Conservation (phyloP, 2,888 invertebrate species). For the Nezara viridula region DNA sequence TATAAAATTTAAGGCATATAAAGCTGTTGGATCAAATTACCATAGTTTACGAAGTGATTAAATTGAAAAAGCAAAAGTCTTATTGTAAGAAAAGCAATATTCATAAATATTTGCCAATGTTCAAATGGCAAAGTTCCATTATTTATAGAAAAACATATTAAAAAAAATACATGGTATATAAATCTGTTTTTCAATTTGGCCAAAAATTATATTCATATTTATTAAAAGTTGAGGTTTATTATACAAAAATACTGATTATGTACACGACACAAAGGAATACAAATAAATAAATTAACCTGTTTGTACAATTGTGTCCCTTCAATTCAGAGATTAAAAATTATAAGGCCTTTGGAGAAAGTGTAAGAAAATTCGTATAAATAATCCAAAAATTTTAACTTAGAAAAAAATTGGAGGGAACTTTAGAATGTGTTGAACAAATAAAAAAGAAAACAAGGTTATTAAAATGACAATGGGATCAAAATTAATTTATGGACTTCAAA, state of each 20-base stretch:
- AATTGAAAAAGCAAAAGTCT: constrained; percentile 41
- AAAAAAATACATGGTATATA: constrained; percentile 53
- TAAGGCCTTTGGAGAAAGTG: neutral
- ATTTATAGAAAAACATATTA: constrained; percentile 53
- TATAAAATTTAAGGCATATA: constrained; percentile 56
- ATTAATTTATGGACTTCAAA: neutral
- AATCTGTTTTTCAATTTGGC: constrained; percentile 40
- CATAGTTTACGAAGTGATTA: constrained; percentile 1
- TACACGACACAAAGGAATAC: constrained; percentile 19
- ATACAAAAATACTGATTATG: constrained; percentile 56
- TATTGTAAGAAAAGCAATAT: constrained; percentile 36
- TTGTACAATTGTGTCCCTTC: constrained; percentile 20
- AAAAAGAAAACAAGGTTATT: neutral
- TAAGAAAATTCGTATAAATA: neutral
- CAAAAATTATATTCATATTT: constrained; percentile 40
- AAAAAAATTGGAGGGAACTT: constrained; percentile 6
- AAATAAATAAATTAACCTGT: constrained; percentile 41
- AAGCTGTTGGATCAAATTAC: constrained; percentile 49
- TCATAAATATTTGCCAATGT: constrained; percentile 9
- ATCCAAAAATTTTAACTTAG: neutral
- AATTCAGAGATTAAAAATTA: constrained; percentile 6
- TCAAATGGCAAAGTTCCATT: neutral
- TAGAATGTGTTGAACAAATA: neutral
- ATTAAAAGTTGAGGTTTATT: constrained; percentile 10
- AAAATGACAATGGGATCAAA: neutral